Percentiles rank a stretch among this genome's conserved stretches.
Evolutionary conservation across 2,113 vertebrate genomes (phyloP).

Genomic region (Galbula dea): DNA sequence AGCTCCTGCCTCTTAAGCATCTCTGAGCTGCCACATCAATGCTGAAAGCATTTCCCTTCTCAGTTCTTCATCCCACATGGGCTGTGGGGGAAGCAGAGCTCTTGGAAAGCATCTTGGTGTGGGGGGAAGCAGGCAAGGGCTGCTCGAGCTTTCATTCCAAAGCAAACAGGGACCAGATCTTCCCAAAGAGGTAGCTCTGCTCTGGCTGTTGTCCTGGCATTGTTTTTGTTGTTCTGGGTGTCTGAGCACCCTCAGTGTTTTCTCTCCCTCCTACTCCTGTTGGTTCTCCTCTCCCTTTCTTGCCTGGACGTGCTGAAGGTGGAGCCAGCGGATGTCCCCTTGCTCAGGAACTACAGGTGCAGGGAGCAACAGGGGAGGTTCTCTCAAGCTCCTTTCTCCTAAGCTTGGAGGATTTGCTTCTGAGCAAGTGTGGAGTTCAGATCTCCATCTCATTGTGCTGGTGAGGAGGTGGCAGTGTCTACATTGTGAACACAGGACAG

Average conservation of each 20-base stretch:
- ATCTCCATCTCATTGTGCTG: background rate
- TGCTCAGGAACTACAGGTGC: background rate
- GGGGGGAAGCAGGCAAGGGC: background rate
- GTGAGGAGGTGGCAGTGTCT: background rate
- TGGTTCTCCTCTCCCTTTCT: background rate
- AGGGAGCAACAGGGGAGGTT: background rate
- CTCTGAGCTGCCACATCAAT: background rate
- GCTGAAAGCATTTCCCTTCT: background rate
- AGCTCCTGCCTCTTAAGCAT: background rate
- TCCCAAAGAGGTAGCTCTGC: background rate
- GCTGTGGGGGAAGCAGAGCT: constrained; percentile 19
- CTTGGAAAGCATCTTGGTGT: background rate
- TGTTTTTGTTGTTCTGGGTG: background rate
- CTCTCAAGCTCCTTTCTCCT: background rate
- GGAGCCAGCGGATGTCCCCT: background rate
- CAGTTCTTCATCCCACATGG: background rate
- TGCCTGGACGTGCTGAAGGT: background rate
- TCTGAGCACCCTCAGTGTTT: background rate
- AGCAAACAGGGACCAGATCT: background rate
- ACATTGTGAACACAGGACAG: too few species aligned
- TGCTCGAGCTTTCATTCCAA: background rate
- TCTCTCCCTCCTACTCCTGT: background rate
- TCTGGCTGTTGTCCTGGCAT: background rate
- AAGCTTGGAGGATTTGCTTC: background rate
- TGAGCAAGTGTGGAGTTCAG: background rate